These are phyloP conservation scores for Stichodactyla helianthus DNA, from an alignment of 64 coral and sea anemone species.

Conservation along the genomic window DNA sequence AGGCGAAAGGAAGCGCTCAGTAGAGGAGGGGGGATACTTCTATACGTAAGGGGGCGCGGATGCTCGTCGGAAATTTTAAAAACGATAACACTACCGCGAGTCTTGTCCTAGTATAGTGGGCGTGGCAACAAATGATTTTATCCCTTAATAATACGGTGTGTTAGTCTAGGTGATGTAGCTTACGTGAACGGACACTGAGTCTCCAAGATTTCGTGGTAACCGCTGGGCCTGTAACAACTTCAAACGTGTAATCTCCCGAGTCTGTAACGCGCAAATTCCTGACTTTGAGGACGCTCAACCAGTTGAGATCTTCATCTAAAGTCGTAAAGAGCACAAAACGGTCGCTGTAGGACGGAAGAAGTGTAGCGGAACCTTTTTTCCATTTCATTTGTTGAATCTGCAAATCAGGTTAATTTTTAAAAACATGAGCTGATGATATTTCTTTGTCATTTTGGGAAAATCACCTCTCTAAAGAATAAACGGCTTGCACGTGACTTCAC, in stretches of 20 bases:
- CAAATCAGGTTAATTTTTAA: not conserved
- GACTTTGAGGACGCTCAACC: conserved; percentile 34
- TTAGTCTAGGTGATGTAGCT: too few species aligned
- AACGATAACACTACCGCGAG: too few species aligned
- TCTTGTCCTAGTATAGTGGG: too few species aligned
- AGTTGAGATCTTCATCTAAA: conserved; percentile 28
- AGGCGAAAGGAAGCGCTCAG: too few species aligned
- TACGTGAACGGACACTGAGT: conserved; percentile 24
- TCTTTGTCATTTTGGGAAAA: too few species aligned
- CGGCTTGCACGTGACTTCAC: too few species aligned
- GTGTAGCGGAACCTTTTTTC: conserved; percentile 17
- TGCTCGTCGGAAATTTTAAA: too few species aligned
- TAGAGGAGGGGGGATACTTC: too few species aligned
- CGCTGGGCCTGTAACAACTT: conserved; percentile 39
- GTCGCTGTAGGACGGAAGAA: conserved; percentile 26
- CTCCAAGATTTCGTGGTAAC: conserved; percentile 17
- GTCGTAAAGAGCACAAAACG: conserved; percentile 28
- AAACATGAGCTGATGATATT: not conserved
- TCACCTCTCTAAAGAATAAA: too few species aligned
- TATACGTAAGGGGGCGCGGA: too few species aligned
- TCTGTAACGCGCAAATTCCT: conserved; percentile 34
- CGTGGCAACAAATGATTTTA: too few species aligned
- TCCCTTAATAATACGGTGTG: too few species aligned
- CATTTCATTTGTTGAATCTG: conserved; percentile 42
- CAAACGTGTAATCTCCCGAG: conserved; percentile 47